These are phyloP conservation scores for Phanerotoma sp. DNA, from an alignment of 2,888 invertebrate genomes.

Conservation along the genomic window DNA sequence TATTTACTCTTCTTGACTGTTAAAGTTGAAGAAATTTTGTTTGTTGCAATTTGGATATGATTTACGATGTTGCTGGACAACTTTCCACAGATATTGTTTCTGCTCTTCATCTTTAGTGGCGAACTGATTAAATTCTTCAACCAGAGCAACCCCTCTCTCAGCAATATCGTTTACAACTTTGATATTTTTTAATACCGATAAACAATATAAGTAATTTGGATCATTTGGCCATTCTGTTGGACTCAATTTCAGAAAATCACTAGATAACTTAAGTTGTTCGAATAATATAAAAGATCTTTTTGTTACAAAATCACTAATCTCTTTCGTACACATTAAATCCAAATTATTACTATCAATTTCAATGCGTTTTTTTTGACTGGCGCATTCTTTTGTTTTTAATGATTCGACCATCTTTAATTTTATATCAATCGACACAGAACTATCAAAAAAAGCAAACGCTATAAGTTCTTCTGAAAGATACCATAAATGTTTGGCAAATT, in stretches of 20 bases:
- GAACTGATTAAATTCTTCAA: conserved; percentile 8
- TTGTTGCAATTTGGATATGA: not conserved
- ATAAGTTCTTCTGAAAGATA: conserved; percentile 1
- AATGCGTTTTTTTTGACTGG: not conserved
- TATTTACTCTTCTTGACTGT: not conserved
- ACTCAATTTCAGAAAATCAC: conserved; percentile 3
- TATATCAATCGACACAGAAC: conserved; percentile 2
- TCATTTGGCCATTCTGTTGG: conserved; percentile 2
- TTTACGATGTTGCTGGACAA: not conserved
- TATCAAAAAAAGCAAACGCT: conserved; percentile 9
- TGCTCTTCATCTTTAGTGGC: conserved; percentile 9
- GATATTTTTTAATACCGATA: not conserved
- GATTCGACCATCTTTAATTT: conserved; percentile 10
- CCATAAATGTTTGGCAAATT: conserved; percentile 6
- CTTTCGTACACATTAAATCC: not conserved
- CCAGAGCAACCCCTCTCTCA: not conserved
- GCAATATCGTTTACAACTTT: conserved; percentile 10
- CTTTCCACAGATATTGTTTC: not conserved
- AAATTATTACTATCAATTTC: conserved; percentile 5
- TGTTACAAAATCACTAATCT: not conserved
- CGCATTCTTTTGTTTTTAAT: not conserved
- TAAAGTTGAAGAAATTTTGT: not conserved
- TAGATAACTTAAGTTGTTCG: not conserved
- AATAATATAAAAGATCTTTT: not conserved
- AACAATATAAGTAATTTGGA: not conserved